Base-by-base conservation (phyloP, 2,113 vertebrate genomes). In the Fulica atra region DNA sequence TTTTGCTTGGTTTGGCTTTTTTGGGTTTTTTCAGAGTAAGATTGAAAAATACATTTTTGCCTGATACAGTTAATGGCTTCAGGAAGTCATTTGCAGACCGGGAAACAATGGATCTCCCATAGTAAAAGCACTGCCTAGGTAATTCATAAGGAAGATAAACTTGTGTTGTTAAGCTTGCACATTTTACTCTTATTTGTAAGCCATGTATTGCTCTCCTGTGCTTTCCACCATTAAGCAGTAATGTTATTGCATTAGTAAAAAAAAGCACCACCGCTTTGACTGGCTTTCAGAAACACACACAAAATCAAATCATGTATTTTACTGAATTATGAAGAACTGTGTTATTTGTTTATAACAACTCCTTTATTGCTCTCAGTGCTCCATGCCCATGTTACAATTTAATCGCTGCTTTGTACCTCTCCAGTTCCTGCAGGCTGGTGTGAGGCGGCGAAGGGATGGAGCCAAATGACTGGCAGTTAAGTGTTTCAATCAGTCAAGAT, bases 71-170 rank as follows among this genome's bases (percentile, higher is more conserved):
- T 98, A 96, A 96, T 95, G 96, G 95, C 93, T 92, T 94, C 89
- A 91, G 95, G 91, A 97, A 95, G 76, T 95, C 96, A 96, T 97
- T 96, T 97, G 91, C 89, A 91, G 88, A 96, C 92, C 20, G 35
- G 65, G 86, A 96, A 97, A 97, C 94, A 97, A 86, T 93, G 94
- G 91, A 86, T 96, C 89, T 94, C 51, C 3, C 92, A 64, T 94
- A 94, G 96, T 97, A 95, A 95, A 95, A 95, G 84, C 71, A 72
- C 73, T 95, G 86, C 59, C 35, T 92, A 81, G 80, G 71, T 94
- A 95, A 92, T 97, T 96, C 81, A 53, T 80, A 91, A 95, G 91
- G 92, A 91, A 94, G 84, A 96, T 95, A 96, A 97, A 96, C 93
- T 86, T 81, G 71, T 4, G n/a, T 86, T 90, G 91, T 94, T 91